phyloP scores from a whole-genome alignment of 2,888 invertebrate genomes.

The Graphium colonna region DNA sequence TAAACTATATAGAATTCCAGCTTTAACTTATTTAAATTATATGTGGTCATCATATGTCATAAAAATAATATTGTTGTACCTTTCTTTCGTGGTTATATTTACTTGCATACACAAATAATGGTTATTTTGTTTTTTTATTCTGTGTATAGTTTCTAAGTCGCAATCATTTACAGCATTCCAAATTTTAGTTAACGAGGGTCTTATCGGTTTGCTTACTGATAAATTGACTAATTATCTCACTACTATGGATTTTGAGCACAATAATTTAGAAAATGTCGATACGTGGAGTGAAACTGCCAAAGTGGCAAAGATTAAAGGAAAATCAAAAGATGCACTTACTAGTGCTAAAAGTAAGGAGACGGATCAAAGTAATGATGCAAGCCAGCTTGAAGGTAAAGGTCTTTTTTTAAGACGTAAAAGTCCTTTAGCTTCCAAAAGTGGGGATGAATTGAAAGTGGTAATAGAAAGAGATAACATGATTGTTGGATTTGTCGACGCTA shows the following conservation, averaged over 20 bases:
- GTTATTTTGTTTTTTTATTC: too few species aligned
- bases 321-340: constrained; percentile 19
- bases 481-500: constrained; percentile 64
- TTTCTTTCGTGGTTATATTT: too few species aligned
- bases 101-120: too few species aligned
- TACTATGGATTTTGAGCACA: constrained; percentile 68
- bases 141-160: background rate
- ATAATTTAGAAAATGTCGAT: constrained; percentile 38
- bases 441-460: constrained; percentile 63
- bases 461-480: constrained; percentile 75
- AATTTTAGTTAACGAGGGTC: constrained; percentile 68
- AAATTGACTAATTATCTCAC: constrained; percentile 58
- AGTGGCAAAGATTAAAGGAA: constrained; percentile 29
- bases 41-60: too few species aligned
- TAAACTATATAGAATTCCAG: background rate
- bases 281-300: constrained; percentile 32
- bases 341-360: constrained; percentile 18
- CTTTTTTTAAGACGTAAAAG: constrained; percentile 52
- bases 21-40: background rate
- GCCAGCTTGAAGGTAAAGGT: constrained; percentile 27
- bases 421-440: constrained; percentile 43
- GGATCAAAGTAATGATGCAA: constrained; percentile 20
- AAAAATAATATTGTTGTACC: too few species aligned
- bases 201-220: constrained; percentile 60
- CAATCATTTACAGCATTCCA: constrained; percentile 58